These are phyloP conservation scores for Mormyrops attenuatus DNA, from an alignment of 2,797 vertebrate genomes.

Conservation along the genomic window DNA sequence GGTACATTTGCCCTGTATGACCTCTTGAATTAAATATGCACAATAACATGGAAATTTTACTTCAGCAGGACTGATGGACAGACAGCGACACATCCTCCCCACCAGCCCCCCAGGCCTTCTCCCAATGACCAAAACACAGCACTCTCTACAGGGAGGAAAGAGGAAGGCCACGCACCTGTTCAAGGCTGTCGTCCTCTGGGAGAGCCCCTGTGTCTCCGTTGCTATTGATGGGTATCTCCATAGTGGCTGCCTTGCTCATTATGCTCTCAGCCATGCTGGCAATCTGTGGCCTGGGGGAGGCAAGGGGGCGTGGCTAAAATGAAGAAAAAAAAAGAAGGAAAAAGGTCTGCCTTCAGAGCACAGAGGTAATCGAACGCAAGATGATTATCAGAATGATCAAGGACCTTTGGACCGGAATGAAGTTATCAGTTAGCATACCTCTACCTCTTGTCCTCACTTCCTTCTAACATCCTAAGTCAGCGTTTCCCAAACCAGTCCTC, in stretches of 20 bases:
- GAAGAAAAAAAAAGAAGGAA: neutral
- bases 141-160: neutral
- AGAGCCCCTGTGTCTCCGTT: constrained; percentile 71
- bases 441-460: neutral
- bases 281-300: constrained; percentile 39
- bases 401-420: neutral
- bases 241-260: constrained; percentile 79
- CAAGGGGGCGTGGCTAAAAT: neutral
- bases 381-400: neutral
- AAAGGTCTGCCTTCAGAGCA: too few species aligned
- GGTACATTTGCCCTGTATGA: neutral
- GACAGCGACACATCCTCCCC: neutral
- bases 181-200: constrained; percentile 72
- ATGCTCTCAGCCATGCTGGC: constrained; percentile 82
- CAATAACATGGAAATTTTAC: neutral
- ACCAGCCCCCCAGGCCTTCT: neutral
- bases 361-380: too few species aligned
- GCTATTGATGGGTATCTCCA: constrained; percentile 82
- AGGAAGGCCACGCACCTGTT: constrained; percentile 63
- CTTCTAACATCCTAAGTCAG: neutral
- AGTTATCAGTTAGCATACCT: neutral
- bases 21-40: neutral
- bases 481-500: neutral
- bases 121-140: neutral
- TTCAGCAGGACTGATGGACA: neutral